A percentile compares a stretch with the other conserved stretches of the same genome.
Evolutionary conservation across 1,140 invertebrate species (phyloP).

Genomic region (Drosophila hydei): DNA sequence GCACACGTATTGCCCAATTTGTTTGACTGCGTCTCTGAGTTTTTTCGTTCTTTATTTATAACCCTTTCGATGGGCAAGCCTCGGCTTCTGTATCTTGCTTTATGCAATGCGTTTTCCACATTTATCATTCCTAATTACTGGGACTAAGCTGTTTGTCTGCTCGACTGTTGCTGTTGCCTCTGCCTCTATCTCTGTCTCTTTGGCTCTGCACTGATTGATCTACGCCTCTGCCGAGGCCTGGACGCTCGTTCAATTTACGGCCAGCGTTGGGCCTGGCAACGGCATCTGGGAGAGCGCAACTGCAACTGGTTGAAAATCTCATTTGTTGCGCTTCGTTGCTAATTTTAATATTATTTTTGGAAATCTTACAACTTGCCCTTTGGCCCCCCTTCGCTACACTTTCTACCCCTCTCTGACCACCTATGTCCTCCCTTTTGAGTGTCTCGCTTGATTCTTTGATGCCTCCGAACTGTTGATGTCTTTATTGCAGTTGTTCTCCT

Average conservation of each 20-base stretch:
- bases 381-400: constrained; percentile 20
- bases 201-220: constrained; percentile 3
- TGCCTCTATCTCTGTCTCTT: not conserved
- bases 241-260: constrained; percentile 60
- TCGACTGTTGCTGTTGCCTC: constrained; percentile 5
- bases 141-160: constrained; percentile 66
- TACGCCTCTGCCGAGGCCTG: constrained; percentile 15
- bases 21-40: constrained; percentile 1
- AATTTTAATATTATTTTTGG: constrained; percentile 82
- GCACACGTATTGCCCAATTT: constrained; percentile 23
- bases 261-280: constrained; percentile 8
- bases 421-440: constrained; percentile 1
- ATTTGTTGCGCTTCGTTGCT: constrained; percentile 78
- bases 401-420: constrained; percentile 1
- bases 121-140: constrained; percentile 78
- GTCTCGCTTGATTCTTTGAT: constrained; percentile 56
- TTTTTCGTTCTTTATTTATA: constrained; percentile 58
- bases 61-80: constrained; percentile 48
- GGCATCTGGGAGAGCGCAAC: constrained; percentile 19
- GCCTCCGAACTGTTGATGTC: constrained; percentile 76
- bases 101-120: constrained; percentile 42
- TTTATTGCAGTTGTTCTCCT: constrained; percentile 68
- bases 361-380: constrained; percentile 70
- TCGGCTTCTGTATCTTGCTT: constrained; percentile 21
- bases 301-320: constrained; percentile 56